Evolutionary conservation across 53 echinoderm and acorn worm genomes (phyloP).

Genomic region (Luidia sarsii): DNA sequence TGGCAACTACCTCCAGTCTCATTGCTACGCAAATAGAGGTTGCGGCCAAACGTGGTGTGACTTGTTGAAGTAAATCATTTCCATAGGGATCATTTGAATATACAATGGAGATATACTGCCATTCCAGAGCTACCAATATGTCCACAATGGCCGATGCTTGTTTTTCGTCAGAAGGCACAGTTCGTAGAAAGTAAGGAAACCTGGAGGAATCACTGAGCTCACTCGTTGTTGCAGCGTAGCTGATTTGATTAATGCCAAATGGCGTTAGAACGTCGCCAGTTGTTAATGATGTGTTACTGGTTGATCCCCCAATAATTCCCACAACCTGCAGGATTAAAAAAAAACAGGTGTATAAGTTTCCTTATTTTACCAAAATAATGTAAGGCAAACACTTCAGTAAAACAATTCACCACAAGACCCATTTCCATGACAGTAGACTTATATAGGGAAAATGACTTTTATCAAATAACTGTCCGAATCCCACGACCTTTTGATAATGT

Average conservation of each 20-base stretch:
- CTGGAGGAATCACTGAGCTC: constrained; percentile 58
- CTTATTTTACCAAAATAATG: no score
- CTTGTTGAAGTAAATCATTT: constrained; percentile 57
- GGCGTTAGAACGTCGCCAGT: constrained; percentile 68
- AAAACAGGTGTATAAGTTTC: no score
- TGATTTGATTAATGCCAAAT: constrained; percentile 58
- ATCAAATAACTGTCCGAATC: no score
- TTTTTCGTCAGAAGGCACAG: constrained; percentile 78
- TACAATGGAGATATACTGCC: constrained; percentile 82
- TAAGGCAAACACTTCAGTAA: no score
- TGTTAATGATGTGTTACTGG: constrained; percentile 76
- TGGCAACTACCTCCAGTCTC: constrained; percentile 30
- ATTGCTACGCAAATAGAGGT: constrained; percentile 74
- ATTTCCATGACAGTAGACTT: no score
- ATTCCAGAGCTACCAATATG: constrained; percentile 57
- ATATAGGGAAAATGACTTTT: no score
- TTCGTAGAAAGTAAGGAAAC: constrained; percentile 84
- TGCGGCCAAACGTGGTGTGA: constrained; percentile 16
- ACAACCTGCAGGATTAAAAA: constrained; percentile 61
- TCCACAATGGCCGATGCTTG: constrained; percentile 80
- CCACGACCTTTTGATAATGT: no score
- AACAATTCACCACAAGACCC: no score
- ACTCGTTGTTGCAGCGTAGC: constrained; percentile 78
- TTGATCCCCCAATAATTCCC: constrained; percentile 85
- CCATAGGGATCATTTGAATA: constrained; percentile 82